These are phyloP conservation scores for Ciconia maguari DNA, from an alignment of 2,113 vertebrate species.

Conservation along the genomic window DNA sequence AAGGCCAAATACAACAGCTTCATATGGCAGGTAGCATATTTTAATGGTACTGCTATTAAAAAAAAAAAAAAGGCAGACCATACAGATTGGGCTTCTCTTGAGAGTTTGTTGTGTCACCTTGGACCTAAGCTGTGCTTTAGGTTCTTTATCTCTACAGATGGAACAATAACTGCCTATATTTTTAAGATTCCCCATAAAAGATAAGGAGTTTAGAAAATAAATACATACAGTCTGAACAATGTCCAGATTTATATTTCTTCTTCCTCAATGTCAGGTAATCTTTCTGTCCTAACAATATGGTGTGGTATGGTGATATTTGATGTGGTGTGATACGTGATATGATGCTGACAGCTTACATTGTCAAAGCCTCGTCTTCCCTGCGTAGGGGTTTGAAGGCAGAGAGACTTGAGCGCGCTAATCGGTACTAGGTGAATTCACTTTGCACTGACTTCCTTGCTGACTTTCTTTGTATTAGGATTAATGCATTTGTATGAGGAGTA, in stretches of 20 bases:
- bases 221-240: not conserved
- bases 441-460: not conserved
- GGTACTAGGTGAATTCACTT: not conserved
- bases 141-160: not conserved
- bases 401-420: not conserved
- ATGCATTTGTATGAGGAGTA: not conserved
- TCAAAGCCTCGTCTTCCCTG: not conserved
- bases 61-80: not conserved
- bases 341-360: not conserved
- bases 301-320: not conserved
- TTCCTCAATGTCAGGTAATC: not conserved
- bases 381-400: not conserved
- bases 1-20: not conserved
- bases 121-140: not conserved
- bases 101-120: not conserved
- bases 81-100: not conserved
- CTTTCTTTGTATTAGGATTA: not conserved
- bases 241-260: not conserved
- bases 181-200: not conserved
- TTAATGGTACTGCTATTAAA: not conserved
- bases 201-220: not conserved
- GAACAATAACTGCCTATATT: accelerated
- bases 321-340: not conserved
- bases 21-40: not conserved
- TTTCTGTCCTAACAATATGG: not conserved